These are phyloP conservation scores for Lophotriccus pileatus DNA, from an alignment of 2,797 vertebrate species.

Conservation along the genomic window DNA sequence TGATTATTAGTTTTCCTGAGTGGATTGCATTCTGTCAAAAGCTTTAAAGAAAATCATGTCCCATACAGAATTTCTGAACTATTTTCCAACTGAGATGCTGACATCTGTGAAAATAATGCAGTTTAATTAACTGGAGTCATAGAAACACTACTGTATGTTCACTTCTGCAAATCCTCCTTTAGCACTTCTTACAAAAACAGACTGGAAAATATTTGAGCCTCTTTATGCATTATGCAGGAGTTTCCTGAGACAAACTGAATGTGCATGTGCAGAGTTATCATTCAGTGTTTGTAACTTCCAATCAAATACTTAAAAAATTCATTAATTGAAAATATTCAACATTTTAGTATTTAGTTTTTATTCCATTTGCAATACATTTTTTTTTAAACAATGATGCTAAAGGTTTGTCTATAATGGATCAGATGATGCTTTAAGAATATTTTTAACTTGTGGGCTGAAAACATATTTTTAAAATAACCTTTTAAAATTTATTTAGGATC, in stretches of 20 bases:
- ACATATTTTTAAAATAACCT: neutral
- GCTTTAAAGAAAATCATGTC: constrained; percentile 11
- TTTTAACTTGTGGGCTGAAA: neutral
- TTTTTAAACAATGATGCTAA: neutral
- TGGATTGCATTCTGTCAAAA: neutral
- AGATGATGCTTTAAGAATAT: neutral
- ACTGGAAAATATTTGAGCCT: neutral
- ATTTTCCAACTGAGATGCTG: constrained; percentile 9
- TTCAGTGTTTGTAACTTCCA: neutral
- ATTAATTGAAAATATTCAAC: neutral
- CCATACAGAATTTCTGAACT: constrained; percentile 7
- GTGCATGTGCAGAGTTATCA: neutral
- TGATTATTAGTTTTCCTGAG: neutral
- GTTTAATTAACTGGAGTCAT: neutral
- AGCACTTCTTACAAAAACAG: neutral
- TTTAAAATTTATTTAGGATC: constrained; percentile 75
- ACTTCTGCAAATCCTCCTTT: neutral
- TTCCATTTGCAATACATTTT: neutral
- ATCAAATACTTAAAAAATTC: neutral
- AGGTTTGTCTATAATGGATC: neutral
- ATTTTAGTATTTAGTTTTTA: neutral
- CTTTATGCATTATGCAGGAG: neutral
- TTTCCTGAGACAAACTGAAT: neutral
- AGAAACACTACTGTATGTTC: neutral
- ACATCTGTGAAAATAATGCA: constrained; percentile 29